Evolutionary conservation across 2,113 vertebrate species (phyloP).

Genomic region (Pholis gunnellus): DNA sequence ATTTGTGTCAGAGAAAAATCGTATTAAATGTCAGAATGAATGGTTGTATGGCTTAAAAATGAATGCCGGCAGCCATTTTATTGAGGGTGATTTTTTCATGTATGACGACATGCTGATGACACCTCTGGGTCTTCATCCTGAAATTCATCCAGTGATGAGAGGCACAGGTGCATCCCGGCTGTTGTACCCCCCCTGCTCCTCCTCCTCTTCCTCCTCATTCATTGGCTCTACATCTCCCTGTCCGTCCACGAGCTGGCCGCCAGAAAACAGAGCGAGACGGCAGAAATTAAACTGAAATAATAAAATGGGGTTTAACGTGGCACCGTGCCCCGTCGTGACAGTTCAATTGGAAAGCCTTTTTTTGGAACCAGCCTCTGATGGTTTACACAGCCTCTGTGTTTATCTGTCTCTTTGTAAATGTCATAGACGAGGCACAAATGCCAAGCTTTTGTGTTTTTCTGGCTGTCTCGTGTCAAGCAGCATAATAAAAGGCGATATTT

Average conservation of each 20-base stretch:
- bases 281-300: conserved; percentile 43
- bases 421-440: conserved; percentile 65
- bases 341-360: conserved; percentile 46
- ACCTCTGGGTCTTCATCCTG: conserved; percentile 34
- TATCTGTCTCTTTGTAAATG: conserved; percentile 70
- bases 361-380: conserved; percentile 45
- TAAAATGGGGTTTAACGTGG: conserved; percentile 52
- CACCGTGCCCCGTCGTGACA: conserved; percentile 31
- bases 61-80: not conserved
- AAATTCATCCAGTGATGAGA: conserved; percentile 26
- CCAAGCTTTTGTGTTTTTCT: conserved; percentile 61
- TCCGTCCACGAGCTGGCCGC: not conserved
- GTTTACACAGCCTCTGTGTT: conserved; percentile 49
- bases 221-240: not conserved
- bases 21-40: not conserved
- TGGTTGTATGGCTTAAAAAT: not conserved
- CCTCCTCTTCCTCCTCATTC: not conserved
- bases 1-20: not conserved
- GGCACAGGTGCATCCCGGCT: conserved; percentile 56
- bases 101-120: conserved; percentile 26
- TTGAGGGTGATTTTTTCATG: not conserved
- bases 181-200: not conserved
- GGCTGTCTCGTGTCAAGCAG: conserved; percentile 54
- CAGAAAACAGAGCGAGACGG: conserved; percentile 28
- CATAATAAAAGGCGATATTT: conserved; percentile 62